A percentile compares a stretch with the other conserved stretches of the same genome.
These are phyloP conservation scores for Xiphophorus birchmanni DNA, from an alignment of 2,797 vertebrate species.

Conservation along the genomic window DNA sequence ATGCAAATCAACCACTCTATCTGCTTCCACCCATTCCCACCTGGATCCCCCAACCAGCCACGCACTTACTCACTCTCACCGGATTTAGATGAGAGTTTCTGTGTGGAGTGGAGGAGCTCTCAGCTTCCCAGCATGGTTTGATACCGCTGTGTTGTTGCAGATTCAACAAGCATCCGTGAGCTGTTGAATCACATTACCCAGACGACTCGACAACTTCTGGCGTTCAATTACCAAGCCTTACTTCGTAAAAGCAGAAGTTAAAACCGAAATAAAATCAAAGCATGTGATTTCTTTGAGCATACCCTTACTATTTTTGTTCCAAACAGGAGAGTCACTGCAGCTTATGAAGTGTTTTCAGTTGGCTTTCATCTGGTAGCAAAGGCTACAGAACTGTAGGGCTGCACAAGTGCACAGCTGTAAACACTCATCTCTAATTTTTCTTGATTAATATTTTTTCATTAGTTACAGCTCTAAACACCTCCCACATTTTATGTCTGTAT, in stretches of 20 bases:
- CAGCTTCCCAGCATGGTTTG: slow-evolving; percentile 34
- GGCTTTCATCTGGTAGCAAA: slow-evolving; percentile 21
- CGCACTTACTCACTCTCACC: slow-evolving; percentile 40
- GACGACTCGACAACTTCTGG: slow-evolving; percentile 34
- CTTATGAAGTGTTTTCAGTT: slow-evolving; percentile 31
- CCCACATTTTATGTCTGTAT: background rate
- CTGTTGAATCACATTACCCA: slow-evolving; percentile 42
- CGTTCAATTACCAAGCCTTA: slow-evolving; percentile 51
- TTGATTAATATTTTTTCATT: slow-evolving; percentile 9
- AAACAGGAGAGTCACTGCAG: slow-evolving; percentile 15
- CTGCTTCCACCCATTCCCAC: slow-evolving; percentile 65
- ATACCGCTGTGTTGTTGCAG: slow-evolving; percentile 43
- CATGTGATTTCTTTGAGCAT: slow-evolving; percentile 24
- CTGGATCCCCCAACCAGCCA: slow-evolving; percentile 56
- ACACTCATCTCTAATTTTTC: slow-evolving; percentile 20
- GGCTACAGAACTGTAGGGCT: slow-evolving; percentile 7
- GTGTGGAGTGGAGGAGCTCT: slow-evolving; percentile 41
- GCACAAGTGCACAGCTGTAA: slow-evolving; percentile 19
- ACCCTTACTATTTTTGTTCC: slow-evolving; percentile 13
- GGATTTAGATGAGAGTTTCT: slow-evolving; percentile 43
- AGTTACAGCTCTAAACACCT: background rate
- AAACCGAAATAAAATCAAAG: slow-evolving; percentile 48
- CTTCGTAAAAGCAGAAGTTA: slow-evolving; percentile 42
- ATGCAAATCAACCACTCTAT: slow-evolving; percentile 80
- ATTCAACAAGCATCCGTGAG: slow-evolving; percentile 30